Conservation (phyloP, 2,888 invertebrate genomes). For the Emmelina monodactyla region DNA sequence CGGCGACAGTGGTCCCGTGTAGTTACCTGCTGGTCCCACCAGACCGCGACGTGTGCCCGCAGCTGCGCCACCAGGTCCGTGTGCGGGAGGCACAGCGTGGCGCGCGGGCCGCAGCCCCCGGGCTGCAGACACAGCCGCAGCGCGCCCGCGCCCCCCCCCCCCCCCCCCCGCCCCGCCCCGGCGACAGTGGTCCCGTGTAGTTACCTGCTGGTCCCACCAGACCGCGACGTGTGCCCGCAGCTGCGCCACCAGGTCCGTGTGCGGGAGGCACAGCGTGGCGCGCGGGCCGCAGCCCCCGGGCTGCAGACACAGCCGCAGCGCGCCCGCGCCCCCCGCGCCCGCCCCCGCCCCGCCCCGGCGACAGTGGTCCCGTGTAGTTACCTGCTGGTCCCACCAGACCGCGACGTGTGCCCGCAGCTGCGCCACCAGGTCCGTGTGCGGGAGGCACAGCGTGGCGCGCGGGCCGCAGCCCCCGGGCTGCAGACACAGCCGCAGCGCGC, state of each 20-base stretch:
- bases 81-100: slow-evolving; percentile 79
- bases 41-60: slow-evolving; percentile 91
- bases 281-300: slow-evolving; percentile 89
- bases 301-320: slow-evolving; percentile 81
- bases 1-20: no score
- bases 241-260: slow-evolving; percentile 90
- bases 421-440: slow-evolving; percentile 87
- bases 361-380: slow-evolving; percentile 15
- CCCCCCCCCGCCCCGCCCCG: slow-evolving; percentile 81
- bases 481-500: slow-evolving; percentile 85
- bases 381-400: slow-evolving; percentile 87
- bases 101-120: slow-evolving; percentile 66
- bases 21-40: slow-evolving; percentile 81
- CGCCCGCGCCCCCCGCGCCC: slow-evolving; percentile 46
- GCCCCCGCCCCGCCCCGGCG: slow-evolving; percentile 50
- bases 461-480: slow-evolving; percentile 81
- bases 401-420: slow-evolving; percentile 93
- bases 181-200: slow-evolving; percentile 8
- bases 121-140: no score
- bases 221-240: slow-evolving; percentile 91
- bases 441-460: slow-evolving; percentile 75
- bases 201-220: slow-evolving; percentile 83
- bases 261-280: slow-evolving; percentile 80
- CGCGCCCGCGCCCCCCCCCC: no score
- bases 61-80: slow-evolving; percentile 92